These are phyloP conservation scores for Pseudochaenichthys georgianus DNA, from an alignment of 2,797 vertebrate genomes.

Conservation along the genomic window DNA sequence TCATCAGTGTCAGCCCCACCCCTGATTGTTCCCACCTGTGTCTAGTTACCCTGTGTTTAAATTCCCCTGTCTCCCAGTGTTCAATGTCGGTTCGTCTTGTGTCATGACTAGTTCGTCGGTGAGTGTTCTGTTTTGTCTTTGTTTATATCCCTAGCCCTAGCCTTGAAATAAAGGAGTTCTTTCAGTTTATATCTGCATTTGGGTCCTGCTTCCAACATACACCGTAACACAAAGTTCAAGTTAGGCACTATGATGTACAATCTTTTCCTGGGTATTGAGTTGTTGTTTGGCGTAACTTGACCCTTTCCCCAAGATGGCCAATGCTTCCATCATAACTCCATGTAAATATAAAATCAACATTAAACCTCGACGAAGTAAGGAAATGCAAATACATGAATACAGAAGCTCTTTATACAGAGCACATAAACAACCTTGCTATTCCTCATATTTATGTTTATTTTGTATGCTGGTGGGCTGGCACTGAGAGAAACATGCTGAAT, in stretches of 20 bases:
- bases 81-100: no score
- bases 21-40: no score
- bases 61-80: no score
- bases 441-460: slow-evolving; percentile 46
- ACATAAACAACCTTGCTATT: slow-evolving; percentile 27
- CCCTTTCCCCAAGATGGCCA: background rate
- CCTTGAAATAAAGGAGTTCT: no score
- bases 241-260: background rate
- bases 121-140: no score
- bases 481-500: slow-evolving; percentile 2
- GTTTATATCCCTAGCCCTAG: no score
- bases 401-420: slow-evolving; percentile 29
- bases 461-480: background rate
- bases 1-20: no score
- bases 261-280: background rate
- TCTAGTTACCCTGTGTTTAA: no score
- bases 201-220: no score
- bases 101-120: no score
- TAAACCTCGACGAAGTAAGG: slow-evolving; percentile 3
- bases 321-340: background rate
- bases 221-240: background rate
- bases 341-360: background rate
- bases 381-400: slow-evolving; percentile 26
- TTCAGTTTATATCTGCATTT: no score
- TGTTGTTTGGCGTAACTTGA: background rate